Evolutionary conservation across 2,797 vertebrate genomes (phyloP).

Genomic region (Euphonia xanthogaster): DNA sequence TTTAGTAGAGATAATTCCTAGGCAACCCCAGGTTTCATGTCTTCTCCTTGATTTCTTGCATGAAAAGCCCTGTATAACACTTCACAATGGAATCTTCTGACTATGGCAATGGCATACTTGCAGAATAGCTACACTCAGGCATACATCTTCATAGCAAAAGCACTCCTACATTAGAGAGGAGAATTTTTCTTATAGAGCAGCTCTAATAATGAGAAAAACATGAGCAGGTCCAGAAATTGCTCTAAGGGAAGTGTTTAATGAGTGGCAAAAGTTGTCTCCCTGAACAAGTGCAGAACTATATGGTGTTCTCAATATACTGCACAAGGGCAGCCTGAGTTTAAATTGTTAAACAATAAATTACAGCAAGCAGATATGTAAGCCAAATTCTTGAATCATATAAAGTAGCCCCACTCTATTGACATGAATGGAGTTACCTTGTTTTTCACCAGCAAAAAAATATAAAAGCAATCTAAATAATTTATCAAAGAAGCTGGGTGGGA

Average conservation of each 20-base stretch:
- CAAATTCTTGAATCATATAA: neutral
- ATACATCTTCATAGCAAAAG: rapidly evolving
- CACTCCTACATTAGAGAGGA: neutral
- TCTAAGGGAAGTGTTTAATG: neutral
- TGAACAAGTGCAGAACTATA: neutral
- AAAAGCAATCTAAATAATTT: neutral
- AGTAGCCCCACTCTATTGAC: neutral
- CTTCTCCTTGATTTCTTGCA: neutral
- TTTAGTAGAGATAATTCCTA: neutral
- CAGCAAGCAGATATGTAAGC: neutral
- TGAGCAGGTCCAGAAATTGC: neutral
- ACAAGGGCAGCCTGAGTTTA: neutral
- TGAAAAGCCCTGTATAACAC: neutral
- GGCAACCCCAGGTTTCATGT: neutral
- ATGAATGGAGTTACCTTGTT: neutral
- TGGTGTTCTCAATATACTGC: neutral
- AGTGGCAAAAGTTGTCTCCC: neutral
- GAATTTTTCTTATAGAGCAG: neutral
- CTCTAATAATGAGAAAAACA: neutral
- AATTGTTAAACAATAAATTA: neutral
- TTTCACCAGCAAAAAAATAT: neutral
- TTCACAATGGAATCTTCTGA: neutral
- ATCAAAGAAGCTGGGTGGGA: neutral
- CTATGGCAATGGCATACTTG: neutral
- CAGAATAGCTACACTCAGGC: neutral